These are phyloP conservation scores for Dinocampus coccinellae DNA, from an alignment of 2,888 invertebrate genomes.

Conservation along the genomic window DNA sequence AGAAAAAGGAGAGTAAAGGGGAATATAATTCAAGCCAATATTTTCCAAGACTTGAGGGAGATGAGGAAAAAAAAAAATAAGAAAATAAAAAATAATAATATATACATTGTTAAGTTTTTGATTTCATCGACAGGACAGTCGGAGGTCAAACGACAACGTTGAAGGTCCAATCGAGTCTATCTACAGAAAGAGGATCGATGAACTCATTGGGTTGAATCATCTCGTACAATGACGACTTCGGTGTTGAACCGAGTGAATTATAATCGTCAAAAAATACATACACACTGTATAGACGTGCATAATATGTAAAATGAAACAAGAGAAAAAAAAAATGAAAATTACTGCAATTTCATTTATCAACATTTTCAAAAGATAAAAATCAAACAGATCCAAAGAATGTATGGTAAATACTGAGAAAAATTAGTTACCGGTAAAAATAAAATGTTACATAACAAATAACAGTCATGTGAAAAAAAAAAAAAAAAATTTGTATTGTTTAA, in stretches of 20 bases:
- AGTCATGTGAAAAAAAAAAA: constrained; percentile 24
- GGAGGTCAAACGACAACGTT: neutral
- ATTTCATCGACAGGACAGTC: neutral
- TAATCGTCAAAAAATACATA: neutral
- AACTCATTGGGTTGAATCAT: neutral
- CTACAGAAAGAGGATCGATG: constrained; percentile 3
- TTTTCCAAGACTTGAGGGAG: neutral
- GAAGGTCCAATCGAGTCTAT: constrained; percentile 3
- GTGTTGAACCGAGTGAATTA: too few relatives aligned
- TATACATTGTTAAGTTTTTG: constrained; percentile 4
- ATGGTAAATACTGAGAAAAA: constrained; percentile 14
- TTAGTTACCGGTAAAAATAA: neutral
- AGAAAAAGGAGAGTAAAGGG: neutral
- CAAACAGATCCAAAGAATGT: neutral
- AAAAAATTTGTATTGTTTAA: neutral
- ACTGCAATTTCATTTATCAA: neutral
- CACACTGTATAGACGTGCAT: neutral
- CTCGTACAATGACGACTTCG: neutral
- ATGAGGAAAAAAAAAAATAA: too few relatives aligned
- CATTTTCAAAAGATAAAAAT: constrained; percentile 8
- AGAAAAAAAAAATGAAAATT: neutral
- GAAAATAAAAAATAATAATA: too few relatives aligned
- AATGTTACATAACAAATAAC: constrained; percentile 7
- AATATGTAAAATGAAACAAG: neutral
- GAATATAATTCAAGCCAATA: neutral